A percentile compares a stretch with the other conserved stretches of the same genome.
phyloP scores from a whole-genome alignment of 2,113 vertebrate genomes.

The Austrofundulus limnaeus region DNA sequence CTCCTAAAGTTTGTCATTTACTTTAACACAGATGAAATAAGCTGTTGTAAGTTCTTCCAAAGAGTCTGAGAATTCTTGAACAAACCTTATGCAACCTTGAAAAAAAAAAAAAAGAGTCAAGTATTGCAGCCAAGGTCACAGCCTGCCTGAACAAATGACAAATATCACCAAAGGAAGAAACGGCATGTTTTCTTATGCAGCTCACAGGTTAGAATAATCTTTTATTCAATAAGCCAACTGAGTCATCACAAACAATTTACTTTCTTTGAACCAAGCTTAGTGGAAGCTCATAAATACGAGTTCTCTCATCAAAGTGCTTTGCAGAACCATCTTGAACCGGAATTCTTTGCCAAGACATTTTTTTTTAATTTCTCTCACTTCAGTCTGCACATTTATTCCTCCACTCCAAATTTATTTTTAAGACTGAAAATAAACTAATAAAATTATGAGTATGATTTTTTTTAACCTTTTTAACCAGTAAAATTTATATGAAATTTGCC shows the following conservation, averaged over 20 bases:
- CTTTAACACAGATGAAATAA: neutral
- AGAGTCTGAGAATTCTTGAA: slow-evolving; percentile 1
- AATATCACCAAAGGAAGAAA: slow-evolving; percentile 16
- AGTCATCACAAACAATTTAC: slow-evolving; percentile 29
- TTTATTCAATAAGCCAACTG: slow-evolving; percentile 41
- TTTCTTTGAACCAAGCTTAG: slow-evolving; percentile 31
- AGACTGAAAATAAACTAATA: no score
- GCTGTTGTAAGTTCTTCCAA: neutral
- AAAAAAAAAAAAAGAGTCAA: slow-evolving; percentile 13
- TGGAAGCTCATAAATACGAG: slow-evolving; percentile 45
- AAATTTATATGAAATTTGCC: slow-evolving; percentile 9
- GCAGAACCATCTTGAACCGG: slow-evolving; percentile 25
- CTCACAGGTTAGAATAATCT: slow-evolving; percentile 37
- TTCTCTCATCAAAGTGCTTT: slow-evolving; percentile 28
- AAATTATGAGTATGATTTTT: no score
- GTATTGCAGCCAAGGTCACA: slow-evolving; percentile 5
- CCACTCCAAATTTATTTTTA: no score
- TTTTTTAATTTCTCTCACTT: no score
- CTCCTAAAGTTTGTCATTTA: neutral
- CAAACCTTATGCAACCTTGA: neutral
- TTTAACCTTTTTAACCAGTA: no score
- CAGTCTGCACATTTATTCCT: no score
- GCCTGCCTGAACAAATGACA: slow-evolving; percentile 16
- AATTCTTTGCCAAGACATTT: slow-evolving; percentile 7
- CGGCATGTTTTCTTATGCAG: slow-evolving; percentile 10